phyloP scores from a whole-genome alignment of 2,113 vertebrate species.

The Tor tambroides region DNA sequence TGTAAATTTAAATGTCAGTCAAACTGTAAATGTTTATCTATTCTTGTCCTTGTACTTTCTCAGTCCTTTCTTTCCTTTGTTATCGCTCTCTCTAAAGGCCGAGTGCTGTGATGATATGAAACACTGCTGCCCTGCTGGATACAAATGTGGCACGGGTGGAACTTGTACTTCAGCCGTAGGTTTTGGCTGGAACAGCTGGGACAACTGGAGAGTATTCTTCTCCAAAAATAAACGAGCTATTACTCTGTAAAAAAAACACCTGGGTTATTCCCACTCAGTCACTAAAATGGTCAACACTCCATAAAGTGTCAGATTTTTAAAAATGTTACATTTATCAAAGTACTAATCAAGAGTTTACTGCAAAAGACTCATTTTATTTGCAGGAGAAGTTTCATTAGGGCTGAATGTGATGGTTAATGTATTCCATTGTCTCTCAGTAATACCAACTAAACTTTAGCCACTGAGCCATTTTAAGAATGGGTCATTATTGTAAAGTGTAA shows the following conservation, averaged over 20 bases:
- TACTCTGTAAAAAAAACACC: slow-evolving; percentile 26
- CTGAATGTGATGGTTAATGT: not conserved
- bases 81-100: slow-evolving; percentile 63
- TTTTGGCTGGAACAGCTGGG: slow-evolving; percentile 63
- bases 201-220: slow-evolving; percentile 57
- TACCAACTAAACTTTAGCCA: not conserved
- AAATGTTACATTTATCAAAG: not conserved
- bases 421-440: not conserved
- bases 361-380: not conserved
- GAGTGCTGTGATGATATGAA: slow-evolving; percentile 74
- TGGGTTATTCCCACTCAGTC: not conserved
- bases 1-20: not conserved
- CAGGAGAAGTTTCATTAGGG: not conserved
- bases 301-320: not conserved
- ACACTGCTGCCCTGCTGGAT: slow-evolving; percentile 69
- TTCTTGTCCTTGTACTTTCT: not conserved
- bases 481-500: slow-evolving; percentile 28
- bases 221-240: slow-evolving; percentile 59
- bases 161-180: slow-evolving; percentile 48
- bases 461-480: too few relatives aligned
- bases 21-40: not conserved
- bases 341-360: slow-evolving; percentile 8
- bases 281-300: not conserved
- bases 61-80: slow-evolving; percentile 4
- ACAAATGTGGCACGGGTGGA: slow-evolving; percentile 45